These are phyloP conservation scores for Cyphomyrmex costatus DNA, from an alignment of 1,140 invertebrate genomes.

Conservation along the genomic window DNA sequence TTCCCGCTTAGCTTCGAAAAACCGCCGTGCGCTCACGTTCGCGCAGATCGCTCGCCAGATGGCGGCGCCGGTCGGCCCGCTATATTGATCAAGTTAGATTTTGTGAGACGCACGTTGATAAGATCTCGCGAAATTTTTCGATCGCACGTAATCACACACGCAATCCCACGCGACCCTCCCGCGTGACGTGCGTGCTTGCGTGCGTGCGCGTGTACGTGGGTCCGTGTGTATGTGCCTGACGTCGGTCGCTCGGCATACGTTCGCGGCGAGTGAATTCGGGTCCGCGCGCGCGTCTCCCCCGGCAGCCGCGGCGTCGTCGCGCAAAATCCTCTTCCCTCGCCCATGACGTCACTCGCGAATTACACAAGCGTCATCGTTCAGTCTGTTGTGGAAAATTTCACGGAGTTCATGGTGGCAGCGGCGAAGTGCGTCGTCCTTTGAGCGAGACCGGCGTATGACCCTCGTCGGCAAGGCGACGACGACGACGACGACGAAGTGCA, in stretches of 20 bases:
- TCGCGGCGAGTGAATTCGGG: background rate
- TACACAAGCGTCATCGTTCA: constrained; percentile 78
- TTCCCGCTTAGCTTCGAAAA: background rate
- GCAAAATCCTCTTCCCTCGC: constrained; percentile 66
- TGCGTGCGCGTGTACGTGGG: background rate
- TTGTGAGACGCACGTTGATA: constrained; percentile 75
- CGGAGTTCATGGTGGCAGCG: constrained; percentile 59
- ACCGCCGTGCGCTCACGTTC: background rate
- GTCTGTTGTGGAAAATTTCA: constrained; percentile 78
- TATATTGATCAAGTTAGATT: constrained; percentile 80
- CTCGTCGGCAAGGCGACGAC: background rate
- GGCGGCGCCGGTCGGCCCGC: constrained; percentile 57
- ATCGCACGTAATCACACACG: constrained; percentile 51
- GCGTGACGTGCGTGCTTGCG: constrained; percentile 47
- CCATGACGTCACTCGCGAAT: constrained; percentile 78
- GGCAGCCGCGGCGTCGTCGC: constrained; percentile 9
- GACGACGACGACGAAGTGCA: background rate
- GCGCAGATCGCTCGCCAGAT: constrained; percentile 66
- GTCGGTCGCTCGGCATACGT: background rate
- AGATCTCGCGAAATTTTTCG: constrained; percentile 73
- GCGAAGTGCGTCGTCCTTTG: background rate
- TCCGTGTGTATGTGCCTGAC: background rate
- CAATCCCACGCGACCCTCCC: constrained; percentile 34
- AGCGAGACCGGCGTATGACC: background rate
- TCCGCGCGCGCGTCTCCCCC: constrained; percentile 22